phyloP scores from a whole-genome alignment of 2,888 invertebrate species.

The Molanna angustata region DNA sequence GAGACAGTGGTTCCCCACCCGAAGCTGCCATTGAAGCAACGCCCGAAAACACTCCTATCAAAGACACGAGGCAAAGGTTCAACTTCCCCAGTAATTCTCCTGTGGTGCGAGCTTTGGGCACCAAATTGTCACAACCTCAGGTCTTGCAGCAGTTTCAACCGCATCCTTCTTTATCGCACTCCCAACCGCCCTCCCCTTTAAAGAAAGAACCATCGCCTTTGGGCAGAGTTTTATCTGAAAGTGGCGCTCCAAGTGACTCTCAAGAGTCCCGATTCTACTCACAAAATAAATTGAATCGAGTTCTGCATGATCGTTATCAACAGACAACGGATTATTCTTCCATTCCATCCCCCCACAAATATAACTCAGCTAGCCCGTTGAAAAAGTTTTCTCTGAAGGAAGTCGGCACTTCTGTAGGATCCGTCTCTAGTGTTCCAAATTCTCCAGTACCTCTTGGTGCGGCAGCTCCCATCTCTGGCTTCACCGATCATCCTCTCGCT shows the following conservation, averaged over 20 bases:
- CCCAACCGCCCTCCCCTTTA: conserved; percentile 70
- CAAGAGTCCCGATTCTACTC: conserved; percentile 35
- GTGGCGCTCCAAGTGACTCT: conserved; percentile 34
- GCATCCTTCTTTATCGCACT: conserved; percentile 53
- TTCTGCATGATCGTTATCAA: conserved; percentile 50
- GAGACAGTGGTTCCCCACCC: conserved; percentile 70
- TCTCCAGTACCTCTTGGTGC: conserved; percentile 50
- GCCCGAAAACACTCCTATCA: conserved; percentile 83
- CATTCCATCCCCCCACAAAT: conserved; percentile 22
- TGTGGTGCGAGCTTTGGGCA: conserved; percentile 64
- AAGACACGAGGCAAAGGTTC: conserved; percentile 45
- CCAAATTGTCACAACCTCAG: conserved; percentile 43
- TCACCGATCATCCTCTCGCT: conserved; percentile 41
- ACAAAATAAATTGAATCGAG: conserved; percentile 46
- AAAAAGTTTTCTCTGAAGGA: conserved; percentile 29
- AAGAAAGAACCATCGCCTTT: conserved; percentile 60
- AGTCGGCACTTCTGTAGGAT: conserved; percentile 16
- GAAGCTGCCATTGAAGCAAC: conserved; percentile 88
- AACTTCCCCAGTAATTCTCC: conserved; percentile 59
- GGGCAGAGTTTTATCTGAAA: conserved; percentile 41
- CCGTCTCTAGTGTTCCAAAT: conserved; percentile 38
- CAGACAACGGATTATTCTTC: conserved; percentile 35
- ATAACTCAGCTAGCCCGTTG: conserved; percentile 34
- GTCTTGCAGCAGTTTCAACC: conserved; percentile 46
- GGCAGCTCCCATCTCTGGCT: conserved; percentile 39